phyloP scores from a whole-genome alignment of 2,113 vertebrate genomes.

The Takifugu bimaculatus region DNA sequence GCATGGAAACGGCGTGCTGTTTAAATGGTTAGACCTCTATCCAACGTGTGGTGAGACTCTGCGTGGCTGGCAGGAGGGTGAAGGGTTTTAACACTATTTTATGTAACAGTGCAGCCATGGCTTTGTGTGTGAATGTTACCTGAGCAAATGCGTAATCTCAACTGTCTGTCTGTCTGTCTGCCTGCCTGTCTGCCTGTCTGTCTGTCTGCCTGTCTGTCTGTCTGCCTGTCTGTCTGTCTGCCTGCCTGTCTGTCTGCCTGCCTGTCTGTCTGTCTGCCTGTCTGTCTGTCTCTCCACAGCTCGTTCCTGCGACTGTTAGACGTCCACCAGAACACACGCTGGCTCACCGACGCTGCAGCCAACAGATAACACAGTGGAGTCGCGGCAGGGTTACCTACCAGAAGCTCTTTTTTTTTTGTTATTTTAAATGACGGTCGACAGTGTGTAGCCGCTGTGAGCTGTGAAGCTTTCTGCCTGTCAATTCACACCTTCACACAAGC shows the following conservation, averaged over 20 bases:
- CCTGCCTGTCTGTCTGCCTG: slow-evolving; percentile 5
- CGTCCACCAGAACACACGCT: slow-evolving; percentile 7
- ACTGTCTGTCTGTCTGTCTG: slow-evolving; percentile 6
- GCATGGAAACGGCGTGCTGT: slow-evolving; percentile 15
- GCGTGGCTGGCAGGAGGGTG: slow-evolving; percentile 27
- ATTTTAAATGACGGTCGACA: slow-evolving; percentile 21
- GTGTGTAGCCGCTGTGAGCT: slow-evolving; percentile 23
- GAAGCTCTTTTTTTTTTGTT: slow-evolving; percentile 35
- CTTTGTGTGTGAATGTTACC: neutral
- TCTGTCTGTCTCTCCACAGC: slow-evolving; percentile 41
- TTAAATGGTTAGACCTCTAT: slow-evolving; percentile 23
- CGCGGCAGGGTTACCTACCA: slow-evolving; percentile 21
- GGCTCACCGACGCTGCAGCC: slow-evolving; percentile 29
- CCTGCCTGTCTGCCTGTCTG: neutral
- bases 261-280: too few species aligned
- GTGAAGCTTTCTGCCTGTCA: slow-evolving; percentile 26
- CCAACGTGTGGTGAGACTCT: slow-evolving; percentile 50
- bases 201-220: slow-evolving; percentile 6
- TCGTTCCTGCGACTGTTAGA: slow-evolving; percentile 73
- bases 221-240: slow-evolving; percentile 7
- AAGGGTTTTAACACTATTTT: neutral
- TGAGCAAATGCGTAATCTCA: neutral
- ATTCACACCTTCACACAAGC: slow-evolving; percentile 24
- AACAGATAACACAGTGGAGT: slow-evolving; percentile 25
- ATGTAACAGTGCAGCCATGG: neutral